These are phyloP conservation scores for cattle (Bos taurus) DNA, from an alignment of 2,113 vertebrate species.

Conservation along the genomic window DNA sequence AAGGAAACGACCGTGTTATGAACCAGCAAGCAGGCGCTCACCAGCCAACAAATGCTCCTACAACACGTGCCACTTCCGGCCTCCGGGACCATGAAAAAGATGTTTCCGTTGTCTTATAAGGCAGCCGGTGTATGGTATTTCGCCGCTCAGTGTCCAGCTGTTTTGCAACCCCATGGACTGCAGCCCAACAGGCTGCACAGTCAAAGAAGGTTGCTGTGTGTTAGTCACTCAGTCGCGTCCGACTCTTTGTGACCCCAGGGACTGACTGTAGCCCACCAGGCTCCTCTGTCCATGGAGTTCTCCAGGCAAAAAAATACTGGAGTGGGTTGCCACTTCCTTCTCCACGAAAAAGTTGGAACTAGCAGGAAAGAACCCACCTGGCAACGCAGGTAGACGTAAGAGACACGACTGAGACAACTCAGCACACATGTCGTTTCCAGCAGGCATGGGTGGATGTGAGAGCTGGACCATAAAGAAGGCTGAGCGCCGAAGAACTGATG, in stretches of 20 bases:
- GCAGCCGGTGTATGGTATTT: too few relatives aligned
- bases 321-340: background rate
- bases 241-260: background rate
- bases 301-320: background rate
- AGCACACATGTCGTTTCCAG: background rate
- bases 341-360: background rate
- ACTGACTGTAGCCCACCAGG: background rate
- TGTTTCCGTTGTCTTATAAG: background rate
- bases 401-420: background rate
- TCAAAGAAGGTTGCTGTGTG: background rate
- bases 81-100: background rate
- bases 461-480: background rate
- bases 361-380: background rate
- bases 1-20: rapidly evolving
- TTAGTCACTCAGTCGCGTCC: background rate
- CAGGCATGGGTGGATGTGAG: background rate
- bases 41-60: rapidly evolving
- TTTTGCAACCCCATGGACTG: background rate
- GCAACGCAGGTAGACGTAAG: background rate
- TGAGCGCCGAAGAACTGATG: rapidly evolving
- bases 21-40: background rate
- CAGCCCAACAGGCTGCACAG: background rate
- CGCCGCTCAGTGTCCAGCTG: background rate
- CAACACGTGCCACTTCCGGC: rapidly evolving
- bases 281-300: background rate